Evolutionary conservation across 2,888 invertebrate species (phyloP), one percentile per base, ranked within the genome.

Genomic region (Drosophila mimica): DNA sequence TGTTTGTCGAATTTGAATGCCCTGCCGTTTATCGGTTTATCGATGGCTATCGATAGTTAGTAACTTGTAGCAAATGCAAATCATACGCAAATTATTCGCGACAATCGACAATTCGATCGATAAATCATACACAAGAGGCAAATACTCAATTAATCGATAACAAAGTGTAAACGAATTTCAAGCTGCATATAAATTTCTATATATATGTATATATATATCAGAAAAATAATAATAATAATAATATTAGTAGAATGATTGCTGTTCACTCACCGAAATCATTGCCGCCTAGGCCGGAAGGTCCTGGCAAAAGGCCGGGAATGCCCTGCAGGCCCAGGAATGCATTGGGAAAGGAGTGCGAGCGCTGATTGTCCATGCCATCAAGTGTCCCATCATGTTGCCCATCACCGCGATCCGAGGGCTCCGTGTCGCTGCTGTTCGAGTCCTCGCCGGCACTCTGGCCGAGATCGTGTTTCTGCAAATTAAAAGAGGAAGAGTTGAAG

Each of bases 361-460:
- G 94, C 82, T 95, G 94, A 91, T 94, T 94, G 92, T 96, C 96
- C 85, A 96, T 94, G 92, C 94, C 95, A 79, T 95, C 95, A 92
- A 95, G 93, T 82, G 95, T 95, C 60, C 92, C 92, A 66, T 95
- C 95, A 76, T 95, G 94, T 85, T 95, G 95, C 49, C 94, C 94
- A 92, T 95, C 96, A 56, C 93, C 94, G 76, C 95, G 94, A 88
- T 95, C 95, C 89, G 97, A 97, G 74, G 96, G 95, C 77, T 96
- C 97, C 64, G 96, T 96, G 90, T 97, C 97, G 88, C 97, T 97
- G 75, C 97, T 97, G 91, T 95, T 96, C 77, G 97, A 97, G 87
- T 97, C 97, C 91, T 97, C 97, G 54, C 97, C 97, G 49, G 96
- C 95, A 77, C 96, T 96, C 92, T 96, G 96, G 83, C 95, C 95